Percentiles rank a stretch among this genome's conserved stretches.
Evolutionary conservation across 2,797 vertebrate species (phyloP).

Genomic region (Vultur gryphus): DNA sequence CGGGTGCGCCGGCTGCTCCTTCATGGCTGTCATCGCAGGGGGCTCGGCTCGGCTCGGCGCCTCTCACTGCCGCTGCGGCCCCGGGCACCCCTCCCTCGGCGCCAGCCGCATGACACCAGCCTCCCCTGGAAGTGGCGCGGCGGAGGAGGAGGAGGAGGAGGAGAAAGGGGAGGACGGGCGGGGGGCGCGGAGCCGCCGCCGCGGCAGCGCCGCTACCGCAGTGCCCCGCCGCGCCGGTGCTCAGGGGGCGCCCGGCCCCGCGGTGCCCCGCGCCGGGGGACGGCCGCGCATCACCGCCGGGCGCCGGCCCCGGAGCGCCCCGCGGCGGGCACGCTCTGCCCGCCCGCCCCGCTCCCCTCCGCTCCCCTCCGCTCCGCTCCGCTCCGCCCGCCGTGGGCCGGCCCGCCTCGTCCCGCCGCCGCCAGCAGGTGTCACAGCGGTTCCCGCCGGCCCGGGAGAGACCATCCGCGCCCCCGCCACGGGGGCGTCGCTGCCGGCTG

Average conservation of each 20-base stretch:
- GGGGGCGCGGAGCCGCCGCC: background rate
- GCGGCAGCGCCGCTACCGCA: conserved; percentile 3
- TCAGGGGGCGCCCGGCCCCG: background rate
- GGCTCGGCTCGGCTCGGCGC: conserved; percentile 7
- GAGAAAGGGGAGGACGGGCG: background rate
- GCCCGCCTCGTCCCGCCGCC: background rate
- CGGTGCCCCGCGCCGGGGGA: background rate
- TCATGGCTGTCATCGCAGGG: conserved; percentile 86
- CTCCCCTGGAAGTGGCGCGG: conserved; percentile 47
- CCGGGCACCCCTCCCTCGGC: conserved; percentile 60
- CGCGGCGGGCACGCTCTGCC: background rate
- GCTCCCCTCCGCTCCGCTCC: background rate
- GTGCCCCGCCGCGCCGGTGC: background rate
- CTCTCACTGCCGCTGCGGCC: conserved; percentile 64
- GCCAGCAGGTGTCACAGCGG: conserved; percentile 30
- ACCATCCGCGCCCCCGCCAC: background rate
- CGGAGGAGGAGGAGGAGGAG: conserved; percentile 18
- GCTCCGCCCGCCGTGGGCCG: background rate
- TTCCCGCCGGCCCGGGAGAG: background rate
- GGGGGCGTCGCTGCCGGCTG: background rate
- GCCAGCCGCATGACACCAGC: conserved; percentile 65
- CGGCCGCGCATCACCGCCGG: background rate
- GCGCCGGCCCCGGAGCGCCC: background rate
- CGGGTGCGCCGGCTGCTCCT: conserved; percentile 80
- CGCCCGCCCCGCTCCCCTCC: background rate